Percentiles rank a stretch among this genome's conserved stretches.
Evolutionary conservation across 64 coral and sea anemone species (phyloP).

Genomic region (Astreopora myriophthalma): DNA sequence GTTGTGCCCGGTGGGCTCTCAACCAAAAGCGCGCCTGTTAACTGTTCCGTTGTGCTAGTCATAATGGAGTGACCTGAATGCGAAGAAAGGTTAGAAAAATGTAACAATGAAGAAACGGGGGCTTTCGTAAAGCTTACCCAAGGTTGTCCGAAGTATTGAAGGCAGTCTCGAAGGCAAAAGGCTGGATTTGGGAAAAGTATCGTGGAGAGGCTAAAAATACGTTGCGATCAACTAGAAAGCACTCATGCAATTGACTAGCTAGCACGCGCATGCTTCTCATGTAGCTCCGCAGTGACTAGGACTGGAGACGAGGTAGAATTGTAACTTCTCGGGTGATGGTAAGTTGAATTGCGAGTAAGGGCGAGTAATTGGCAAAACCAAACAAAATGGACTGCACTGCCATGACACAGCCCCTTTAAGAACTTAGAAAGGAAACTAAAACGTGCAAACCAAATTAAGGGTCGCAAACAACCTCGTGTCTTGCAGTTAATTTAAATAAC

Average conservation of each 20-base stretch:
- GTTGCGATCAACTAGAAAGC: neutral
- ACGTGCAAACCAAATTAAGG: too few species aligned
- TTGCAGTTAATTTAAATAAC: too few species aligned
- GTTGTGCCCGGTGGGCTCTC: neutral
- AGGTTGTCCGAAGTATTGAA: neutral
- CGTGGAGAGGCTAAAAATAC: neutral
- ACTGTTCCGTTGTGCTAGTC: neutral
- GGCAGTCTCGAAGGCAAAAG: neutral
- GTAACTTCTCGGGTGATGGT: too few species aligned
- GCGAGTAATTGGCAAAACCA: too few species aligned
- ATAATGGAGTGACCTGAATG: neutral
- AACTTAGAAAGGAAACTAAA: too few species aligned
- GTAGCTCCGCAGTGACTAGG: neutral
- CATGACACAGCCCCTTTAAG: too few species aligned
- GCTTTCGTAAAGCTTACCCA: neutral
- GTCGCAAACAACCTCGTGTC: too few species aligned
- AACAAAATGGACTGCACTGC: too few species aligned
- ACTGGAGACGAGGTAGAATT: slow-evolving; percentile 14
- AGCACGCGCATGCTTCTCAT: neutral
- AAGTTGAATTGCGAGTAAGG: too few species aligned
- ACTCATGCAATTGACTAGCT: neutral
- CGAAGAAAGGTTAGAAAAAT: neutral
- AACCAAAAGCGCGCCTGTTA: neutral
- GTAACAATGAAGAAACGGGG: neutral
- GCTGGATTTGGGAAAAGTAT: neutral